phyloP scores from a whole-genome alignment of 2,888 invertebrate genomes.

The Nysson spinosus region DNA sequence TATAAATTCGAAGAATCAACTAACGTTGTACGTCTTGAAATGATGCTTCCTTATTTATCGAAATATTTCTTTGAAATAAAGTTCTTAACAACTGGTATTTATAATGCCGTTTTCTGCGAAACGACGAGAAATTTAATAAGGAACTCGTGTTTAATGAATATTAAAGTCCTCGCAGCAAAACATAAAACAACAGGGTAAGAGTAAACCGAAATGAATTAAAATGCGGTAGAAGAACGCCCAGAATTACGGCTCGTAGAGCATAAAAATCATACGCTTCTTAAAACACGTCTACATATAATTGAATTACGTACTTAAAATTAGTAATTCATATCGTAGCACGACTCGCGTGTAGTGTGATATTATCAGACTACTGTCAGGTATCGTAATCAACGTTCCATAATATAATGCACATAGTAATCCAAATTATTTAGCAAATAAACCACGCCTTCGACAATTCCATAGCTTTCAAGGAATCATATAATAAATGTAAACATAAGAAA shows the following conservation, averaged over 20 bases:
- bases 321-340: slow-evolving; percentile 50
- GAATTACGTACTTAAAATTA: slow-evolving; percentile 69
- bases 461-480: no score
- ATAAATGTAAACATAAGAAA: no score
- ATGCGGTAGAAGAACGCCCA: slow-evolving; percentile 22
- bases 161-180: slow-evolving; percentile 38
- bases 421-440: no score
- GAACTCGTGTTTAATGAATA: slow-evolving; percentile 34
- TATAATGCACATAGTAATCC: no score
- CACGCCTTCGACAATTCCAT: no score
- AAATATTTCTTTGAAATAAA: no score
- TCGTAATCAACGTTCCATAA: slow-evolving; percentile 27
- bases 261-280: slow-evolving; percentile 71
- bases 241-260: slow-evolving; percentile 59
- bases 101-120: background rate
- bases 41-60: no score
- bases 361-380: slow-evolving; percentile 18
- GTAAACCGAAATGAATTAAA: slow-evolving; percentile 34
- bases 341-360: slow-evolving; percentile 7
- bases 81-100: background rate
- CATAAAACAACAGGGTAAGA: slow-evolving; percentile 30
- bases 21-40: no score
- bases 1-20: no score
- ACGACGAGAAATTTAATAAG: slow-evolving; percentile 20
- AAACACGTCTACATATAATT: slow-evolving; percentile 69